Percentiles rank a stretch among this genome's conserved stretches.
Conservation (phyloP, 2,113 vertebrate species). For the Megaceryle maxima region DNA sequence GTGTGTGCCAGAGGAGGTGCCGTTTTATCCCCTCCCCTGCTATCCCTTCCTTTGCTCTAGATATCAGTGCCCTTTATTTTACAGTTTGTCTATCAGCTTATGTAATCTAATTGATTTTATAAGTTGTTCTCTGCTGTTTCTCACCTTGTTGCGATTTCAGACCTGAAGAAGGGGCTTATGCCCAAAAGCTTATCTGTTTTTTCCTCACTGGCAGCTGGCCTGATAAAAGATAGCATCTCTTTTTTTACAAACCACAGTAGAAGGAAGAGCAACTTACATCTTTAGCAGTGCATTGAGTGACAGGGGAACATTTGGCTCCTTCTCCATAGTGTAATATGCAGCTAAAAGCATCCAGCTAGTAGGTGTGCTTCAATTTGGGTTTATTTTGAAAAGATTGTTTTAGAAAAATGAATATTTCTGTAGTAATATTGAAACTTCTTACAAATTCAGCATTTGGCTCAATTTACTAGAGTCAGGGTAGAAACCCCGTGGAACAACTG, state of each 20-base stretch:
- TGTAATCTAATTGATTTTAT: not conserved
- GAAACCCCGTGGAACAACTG: not conserved
- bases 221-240: not conserved
- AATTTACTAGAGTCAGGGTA: not conserved
- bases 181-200: not conserved
- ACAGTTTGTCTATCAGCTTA: not conserved
- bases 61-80: not conserved
- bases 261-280: slow-evolving; percentile 30
- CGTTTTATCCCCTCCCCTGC: not conserved
- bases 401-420: slow-evolving; percentile 26
- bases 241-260: not conserved
- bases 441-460: not conserved
- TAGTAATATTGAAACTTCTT: not conserved
- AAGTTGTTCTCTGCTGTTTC: not conserved
- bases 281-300: slow-evolving; percentile 15
- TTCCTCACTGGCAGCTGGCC: not conserved
- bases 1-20: not conserved
- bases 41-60: slow-evolving; percentile 14
- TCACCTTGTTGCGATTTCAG: not conserved
- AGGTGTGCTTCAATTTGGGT: slow-evolving; percentile 30
- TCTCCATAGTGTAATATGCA: not conserved
- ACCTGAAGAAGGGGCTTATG: not conserved
- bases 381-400: not conserved
- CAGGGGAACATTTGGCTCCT: slow-evolving; percentile 33
- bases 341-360: slow-evolving; percentile 50